phyloP scores from a whole-genome alignment of 2,113 vertebrate genomes.

The Ornithorhynchus anatinus region DNA sequence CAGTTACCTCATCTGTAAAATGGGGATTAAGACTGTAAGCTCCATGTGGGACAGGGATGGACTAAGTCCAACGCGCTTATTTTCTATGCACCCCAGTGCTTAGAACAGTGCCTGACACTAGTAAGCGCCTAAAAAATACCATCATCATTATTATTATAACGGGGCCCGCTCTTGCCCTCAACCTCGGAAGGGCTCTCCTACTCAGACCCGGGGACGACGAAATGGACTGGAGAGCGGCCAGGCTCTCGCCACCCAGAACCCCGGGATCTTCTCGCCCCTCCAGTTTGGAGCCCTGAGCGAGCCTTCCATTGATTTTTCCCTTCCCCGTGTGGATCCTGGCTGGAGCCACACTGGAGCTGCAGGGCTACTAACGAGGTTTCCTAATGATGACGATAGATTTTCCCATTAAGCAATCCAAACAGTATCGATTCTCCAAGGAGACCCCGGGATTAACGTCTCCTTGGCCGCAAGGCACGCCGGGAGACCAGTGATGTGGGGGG shows the following conservation, averaged over 20 bases:
- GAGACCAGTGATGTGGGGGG: conserved; percentile 27
- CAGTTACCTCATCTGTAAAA: too few relatives aligned
- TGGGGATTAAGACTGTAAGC: too few relatives aligned
- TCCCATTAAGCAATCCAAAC: conserved; percentile 73
- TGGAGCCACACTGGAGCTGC: not conserved
- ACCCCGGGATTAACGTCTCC: conserved; percentile 53
- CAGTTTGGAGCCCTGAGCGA: not conserved
- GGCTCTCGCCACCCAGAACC: too few relatives aligned
- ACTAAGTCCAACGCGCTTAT: too few relatives aligned
- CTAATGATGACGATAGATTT: conserved; percentile 71
- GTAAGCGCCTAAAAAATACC: too few relatives aligned
- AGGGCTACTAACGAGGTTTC: conserved; percentile 41
- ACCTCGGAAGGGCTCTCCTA: not conserved
- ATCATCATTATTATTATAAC: too few relatives aligned
- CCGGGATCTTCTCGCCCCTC: not conserved
- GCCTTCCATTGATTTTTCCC: not conserved
- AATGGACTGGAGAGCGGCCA: too few relatives aligned
- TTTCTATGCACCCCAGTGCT: too few relatives aligned
- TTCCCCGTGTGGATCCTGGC: too few relatives aligned
- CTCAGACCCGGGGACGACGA: not conserved
- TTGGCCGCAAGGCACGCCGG: not conserved
- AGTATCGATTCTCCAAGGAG: conserved; percentile 62
- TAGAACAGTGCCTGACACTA: too few relatives aligned
- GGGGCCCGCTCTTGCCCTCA: too few relatives aligned
- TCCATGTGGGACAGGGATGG: too few relatives aligned